Conservation (phyloP, 2,797 vertebrate species). For the Tachyglossus aculeatus region DNA sequence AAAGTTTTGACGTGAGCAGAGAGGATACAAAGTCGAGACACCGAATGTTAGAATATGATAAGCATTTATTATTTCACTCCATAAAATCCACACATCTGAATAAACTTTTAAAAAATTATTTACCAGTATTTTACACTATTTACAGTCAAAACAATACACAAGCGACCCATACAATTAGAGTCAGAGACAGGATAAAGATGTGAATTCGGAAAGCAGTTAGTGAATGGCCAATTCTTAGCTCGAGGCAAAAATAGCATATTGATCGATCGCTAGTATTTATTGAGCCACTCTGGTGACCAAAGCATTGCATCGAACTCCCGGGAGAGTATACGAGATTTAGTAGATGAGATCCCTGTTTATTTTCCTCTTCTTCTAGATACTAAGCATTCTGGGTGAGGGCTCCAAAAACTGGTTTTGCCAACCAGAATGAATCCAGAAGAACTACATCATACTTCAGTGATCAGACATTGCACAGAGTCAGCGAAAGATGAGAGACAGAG, state of each 20-base stretch:
- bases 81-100: neutral
- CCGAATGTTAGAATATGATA: neutral
- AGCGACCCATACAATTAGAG: neutral
- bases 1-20: neutral
- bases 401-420: too few species aligned
- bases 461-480: too few species aligned
- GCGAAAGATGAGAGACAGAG: too few species aligned
- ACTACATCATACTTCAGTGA: too few species aligned
- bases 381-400: too few species aligned
- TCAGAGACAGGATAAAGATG: neutral
- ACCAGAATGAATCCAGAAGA: too few species aligned
- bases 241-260: neutral
- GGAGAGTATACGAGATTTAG: neutral
- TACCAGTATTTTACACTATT: constrained; percentile 31
- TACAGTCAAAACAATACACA: neutral
- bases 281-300: too few species aligned
- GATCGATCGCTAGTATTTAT: too few species aligned
- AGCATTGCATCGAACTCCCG: neutral
- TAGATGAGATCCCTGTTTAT: neutral
- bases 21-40: neutral
- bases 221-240: neutral
- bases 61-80: neutral
- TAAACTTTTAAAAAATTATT: neutral
- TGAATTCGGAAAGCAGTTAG: neutral
- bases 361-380: neutral